Conservation (phyloP, 2,113 vertebrate species). For the Lota lota region DNA sequence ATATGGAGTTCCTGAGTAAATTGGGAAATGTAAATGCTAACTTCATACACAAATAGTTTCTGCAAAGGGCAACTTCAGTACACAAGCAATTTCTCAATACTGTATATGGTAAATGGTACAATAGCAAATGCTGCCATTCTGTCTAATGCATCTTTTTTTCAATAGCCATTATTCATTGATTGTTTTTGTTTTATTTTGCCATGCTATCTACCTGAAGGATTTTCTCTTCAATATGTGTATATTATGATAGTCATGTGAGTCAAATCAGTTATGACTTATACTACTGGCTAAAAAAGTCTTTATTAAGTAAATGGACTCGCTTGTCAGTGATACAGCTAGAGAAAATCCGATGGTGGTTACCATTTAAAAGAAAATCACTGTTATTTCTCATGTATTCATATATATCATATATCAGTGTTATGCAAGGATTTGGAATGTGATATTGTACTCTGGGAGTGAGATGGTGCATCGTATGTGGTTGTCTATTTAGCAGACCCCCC, state of each 20-base stretch:
- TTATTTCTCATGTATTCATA: neutral
- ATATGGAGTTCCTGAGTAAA: neutral
- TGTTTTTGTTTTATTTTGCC: neutral
- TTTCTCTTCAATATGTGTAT: neutral
- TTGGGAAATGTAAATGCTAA: neutral
- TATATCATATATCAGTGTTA: slow-evolving; percentile 1
- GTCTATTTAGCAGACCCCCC: no score
- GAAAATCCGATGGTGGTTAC: slow-evolving; percentile 1
- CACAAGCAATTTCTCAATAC: neutral
- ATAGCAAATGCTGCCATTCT: neutral
- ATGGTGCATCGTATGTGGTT: neutral
- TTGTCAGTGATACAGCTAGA: neutral
- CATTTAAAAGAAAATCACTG: neutral
- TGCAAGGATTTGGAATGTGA: neutral
- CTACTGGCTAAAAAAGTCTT: neutral
- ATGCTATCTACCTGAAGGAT: neutral
- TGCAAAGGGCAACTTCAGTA: neutral
- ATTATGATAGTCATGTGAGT: neutral
- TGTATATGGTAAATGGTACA: neutral
- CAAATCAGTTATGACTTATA: neutral
- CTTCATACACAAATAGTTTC: neutral
- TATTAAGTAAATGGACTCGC: neutral
- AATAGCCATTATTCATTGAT: neutral
- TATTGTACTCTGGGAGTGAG: neutral
- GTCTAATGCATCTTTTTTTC: neutral